Evolutionary conservation across 2,113 vertebrate genomes (phyloP), one percentile per base, ranked within the genome.

Genomic region (Prochilodus magdalenae): DNA sequence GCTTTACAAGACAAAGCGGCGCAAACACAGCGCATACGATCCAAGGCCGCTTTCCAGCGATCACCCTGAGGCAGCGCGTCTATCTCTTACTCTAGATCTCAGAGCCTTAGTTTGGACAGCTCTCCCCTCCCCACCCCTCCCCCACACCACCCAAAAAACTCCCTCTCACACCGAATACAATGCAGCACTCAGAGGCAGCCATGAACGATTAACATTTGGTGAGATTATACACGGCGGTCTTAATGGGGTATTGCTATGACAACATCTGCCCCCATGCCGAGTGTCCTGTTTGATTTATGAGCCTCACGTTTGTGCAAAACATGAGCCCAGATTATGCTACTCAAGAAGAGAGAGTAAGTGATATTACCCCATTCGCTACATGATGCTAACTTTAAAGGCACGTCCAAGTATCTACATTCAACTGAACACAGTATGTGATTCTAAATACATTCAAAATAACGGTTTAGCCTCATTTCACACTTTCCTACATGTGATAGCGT

Each of bases 231-330:
- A 82, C 51, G 13, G 36, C 20, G 14, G 22, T 55, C 74, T 66
- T 81, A 62, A 77, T 83, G 63, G 27, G 18, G 44, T 2, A 79
- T 71, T 33, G 51, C 67, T 73, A 79, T 76, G 67, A 82, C 66
- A 84, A 79, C 65, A 72, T 82, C 47, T 75, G 72, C 75, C 73
- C 72, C 57, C 59, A 36, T 69, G 59, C 49, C 49, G 30, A 11
- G 60, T 51, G 33, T 26, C n/a, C 5, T 5, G 59, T 74, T 77
- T 71, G 67, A 86, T 84, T 81, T 74, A 83, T 26, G 16, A n/a
- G 29, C 15, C 47, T 75, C 53, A 30, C 55, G 69, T 81, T 49
- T 72, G 47, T 49, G 80, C 71, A 75, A 33, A 80, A 44, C 36
- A 4, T 24, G 55, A 59, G 72, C 24, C 57, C 51, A 30, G 69